Evolutionary conservation across 2,888 invertebrate genomes (phyloP).

Genomic region (Hemithea aestivaria): DNA sequence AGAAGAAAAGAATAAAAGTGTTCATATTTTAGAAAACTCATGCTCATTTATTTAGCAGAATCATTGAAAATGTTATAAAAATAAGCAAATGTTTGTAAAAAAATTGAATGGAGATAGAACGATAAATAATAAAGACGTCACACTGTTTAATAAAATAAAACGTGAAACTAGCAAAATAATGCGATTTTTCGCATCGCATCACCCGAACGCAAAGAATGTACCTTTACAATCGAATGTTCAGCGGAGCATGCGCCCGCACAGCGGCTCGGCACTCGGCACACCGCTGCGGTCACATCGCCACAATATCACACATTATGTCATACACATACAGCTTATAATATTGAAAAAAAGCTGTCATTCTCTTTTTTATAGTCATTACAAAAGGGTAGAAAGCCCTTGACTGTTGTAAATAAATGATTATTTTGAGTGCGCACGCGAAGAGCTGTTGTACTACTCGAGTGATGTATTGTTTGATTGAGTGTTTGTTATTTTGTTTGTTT

Average conservation of each 20-base stretch:
- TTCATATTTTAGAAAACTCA: too few species aligned
- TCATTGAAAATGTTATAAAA: too few species aligned
- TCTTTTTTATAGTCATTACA: constrained; percentile 22
- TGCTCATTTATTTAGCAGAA: too few species aligned
- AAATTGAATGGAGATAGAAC: background rate
- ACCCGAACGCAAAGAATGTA: constrained; percentile 19
- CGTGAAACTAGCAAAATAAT: constrained; percentile 32
- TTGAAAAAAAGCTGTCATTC: constrained; percentile 19
- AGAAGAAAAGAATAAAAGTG: too few species aligned
- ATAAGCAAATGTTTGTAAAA: too few species aligned
- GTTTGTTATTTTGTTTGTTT: constrained; percentile 16
- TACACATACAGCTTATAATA: constrained; percentile 17
- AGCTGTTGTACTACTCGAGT: constrained; percentile 19
- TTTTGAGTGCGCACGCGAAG: constrained; percentile 22
- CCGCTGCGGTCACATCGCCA: constrained; percentile 14
- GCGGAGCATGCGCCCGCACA: constrained; percentile 11
- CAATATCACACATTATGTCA: constrained; percentile 10
- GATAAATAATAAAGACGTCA: constrained; percentile 16
- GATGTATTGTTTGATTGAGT: constrained; percentile 18
- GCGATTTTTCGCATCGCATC: constrained; percentile 29
- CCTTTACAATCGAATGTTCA: constrained; percentile 11
- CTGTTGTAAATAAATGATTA: constrained; percentile 34
- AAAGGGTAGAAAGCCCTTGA: constrained; percentile 34
- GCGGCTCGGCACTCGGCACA: too few species aligned
- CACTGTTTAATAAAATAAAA: constrained; percentile 20